Evolutionary conservation across 1,140 invertebrate species (phyloP), one percentile per base, ranked within the genome.

Genomic region (Drosophila elegans): DNA sequence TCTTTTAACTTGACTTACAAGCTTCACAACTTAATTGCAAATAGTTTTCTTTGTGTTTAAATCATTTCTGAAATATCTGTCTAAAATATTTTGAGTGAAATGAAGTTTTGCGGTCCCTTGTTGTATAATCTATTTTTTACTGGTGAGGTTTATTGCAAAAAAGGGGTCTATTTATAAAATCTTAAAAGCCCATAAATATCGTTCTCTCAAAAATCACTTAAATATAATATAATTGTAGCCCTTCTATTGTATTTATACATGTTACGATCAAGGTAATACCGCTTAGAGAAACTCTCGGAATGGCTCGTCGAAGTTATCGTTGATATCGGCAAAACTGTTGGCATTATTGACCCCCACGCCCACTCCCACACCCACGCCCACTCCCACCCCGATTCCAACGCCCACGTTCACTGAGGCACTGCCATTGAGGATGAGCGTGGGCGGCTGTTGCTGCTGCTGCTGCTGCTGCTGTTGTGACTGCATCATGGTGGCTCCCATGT

Each of bases 271-370:
- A 44, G 45, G 25, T 49, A 62, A 71, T 59, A 45, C 60, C 64
- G 3, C 67, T 83, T 86, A 86, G 12, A 91, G 69, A 57, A 91
- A 91, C 60, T 91, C 90, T 49, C 90, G 83, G 53, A 91, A 91
- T 5, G 90, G 90, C 41, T 91, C 90, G 68, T 91, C 90, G 41
- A 90, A 91, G 64, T 90, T 91, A 66, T 91, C 90, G 61, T 84
- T 91, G 36, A 90, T 73, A 85, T 91, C 90, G 4, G 68, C 45
- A 41, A 90, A 91, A 39, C 29, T 75, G 12, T 45, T 27, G 7
- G 45, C 45, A 41, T 71, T 66, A 21, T 74, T 71, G 13, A 61
- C 48, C 25, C 69, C 76, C 16, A 78, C 75, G 2, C 66, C 67
- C 2, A 78, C 75, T 3, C 59, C 42, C 7, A 67, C 59, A 0